A percentile compares a stretch with the other conserved stretches of the same genome.
phyloP scores from a whole-genome alignment of 1,140 invertebrate species.

The Saxidomus purpurata region DNA sequence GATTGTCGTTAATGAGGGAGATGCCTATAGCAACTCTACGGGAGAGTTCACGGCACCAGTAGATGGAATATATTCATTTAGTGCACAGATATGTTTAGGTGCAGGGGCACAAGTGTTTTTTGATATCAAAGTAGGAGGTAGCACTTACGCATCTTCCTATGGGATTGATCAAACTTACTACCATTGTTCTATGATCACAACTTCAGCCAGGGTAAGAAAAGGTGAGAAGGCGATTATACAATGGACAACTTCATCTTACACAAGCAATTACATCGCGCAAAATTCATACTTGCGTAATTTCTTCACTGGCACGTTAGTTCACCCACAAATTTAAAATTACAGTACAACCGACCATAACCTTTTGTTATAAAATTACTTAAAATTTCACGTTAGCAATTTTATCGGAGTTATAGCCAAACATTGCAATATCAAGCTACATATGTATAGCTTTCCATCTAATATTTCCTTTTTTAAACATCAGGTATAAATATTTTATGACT shows the following conservation, averaged over 20 bases:
- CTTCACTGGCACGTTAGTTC: not conserved
- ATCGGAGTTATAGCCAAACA: no score
- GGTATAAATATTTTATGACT: no score
- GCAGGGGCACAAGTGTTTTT: not conserved
- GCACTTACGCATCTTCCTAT: not conserved
- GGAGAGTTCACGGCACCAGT: slow-evolving; percentile 38
- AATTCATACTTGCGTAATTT: not conserved
- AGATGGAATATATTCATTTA: slow-evolving; percentile 6
- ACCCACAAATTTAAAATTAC: not conserved
- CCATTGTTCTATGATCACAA: not conserved
- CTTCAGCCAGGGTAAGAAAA: not conserved
- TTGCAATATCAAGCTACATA: no score
- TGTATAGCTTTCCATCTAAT: no score
- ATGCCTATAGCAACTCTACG: not conserved
- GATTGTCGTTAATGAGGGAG: not conserved
- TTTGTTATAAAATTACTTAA: no score
- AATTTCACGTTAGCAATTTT: no score
- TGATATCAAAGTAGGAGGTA: not conserved
- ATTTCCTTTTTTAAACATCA: no score
- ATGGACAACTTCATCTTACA: not conserved
- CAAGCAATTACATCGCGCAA: not conserved
- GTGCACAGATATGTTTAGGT: not conserved
- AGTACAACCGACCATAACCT: no score
- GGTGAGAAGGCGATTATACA: not conserved
- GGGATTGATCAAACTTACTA: not conserved